Evolutionary conservation across 1,140 invertebrate genomes (phyloP).

Genomic region (Eumaeus atala): DNA sequence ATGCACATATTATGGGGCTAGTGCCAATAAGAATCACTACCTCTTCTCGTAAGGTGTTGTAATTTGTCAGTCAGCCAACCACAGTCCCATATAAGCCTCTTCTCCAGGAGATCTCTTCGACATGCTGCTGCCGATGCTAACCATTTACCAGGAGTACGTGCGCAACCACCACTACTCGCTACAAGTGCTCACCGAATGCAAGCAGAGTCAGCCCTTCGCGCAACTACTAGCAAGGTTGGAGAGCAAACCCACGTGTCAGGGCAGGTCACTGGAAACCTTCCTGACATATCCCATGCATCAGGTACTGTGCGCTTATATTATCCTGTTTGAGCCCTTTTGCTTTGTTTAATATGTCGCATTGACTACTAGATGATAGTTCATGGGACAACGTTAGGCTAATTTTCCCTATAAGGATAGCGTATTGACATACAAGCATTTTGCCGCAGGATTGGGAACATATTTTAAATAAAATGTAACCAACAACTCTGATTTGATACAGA

Average conservation of each 20-base stretch:
- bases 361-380: too few relatives aligned
- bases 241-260: constrained; percentile 90
- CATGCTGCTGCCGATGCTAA: constrained; percentile 94
- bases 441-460: too few relatives aligned
- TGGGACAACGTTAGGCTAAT: too few relatives aligned
- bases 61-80: neutral
- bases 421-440: too few relatives aligned
- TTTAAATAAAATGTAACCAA: too few relatives aligned
- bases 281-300: constrained; percentile 97
- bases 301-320: constrained; percentile 76
- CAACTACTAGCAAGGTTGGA: constrained; percentile 88
- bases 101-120: constrained; percentile 91
- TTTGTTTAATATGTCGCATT: neutral
- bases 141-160: constrained; percentile 96
- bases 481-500: too few relatives aligned
- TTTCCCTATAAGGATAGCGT: too few relatives aligned
- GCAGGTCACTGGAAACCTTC: constrained; percentile 90
- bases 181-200: constrained; percentile 96
- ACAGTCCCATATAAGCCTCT: constrained; percentile 3
- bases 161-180: constrained; percentile 95
- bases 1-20: too few relatives aligned
- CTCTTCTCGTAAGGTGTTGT: too few relatives aligned
- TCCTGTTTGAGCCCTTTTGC: neutral
- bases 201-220: constrained; percentile 88
- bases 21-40: too few relatives aligned